These are phyloP conservation scores for Brachyalestes nurse DNA, from an alignment of 2,797 vertebrate species.

Conservation along the genomic window DNA sequence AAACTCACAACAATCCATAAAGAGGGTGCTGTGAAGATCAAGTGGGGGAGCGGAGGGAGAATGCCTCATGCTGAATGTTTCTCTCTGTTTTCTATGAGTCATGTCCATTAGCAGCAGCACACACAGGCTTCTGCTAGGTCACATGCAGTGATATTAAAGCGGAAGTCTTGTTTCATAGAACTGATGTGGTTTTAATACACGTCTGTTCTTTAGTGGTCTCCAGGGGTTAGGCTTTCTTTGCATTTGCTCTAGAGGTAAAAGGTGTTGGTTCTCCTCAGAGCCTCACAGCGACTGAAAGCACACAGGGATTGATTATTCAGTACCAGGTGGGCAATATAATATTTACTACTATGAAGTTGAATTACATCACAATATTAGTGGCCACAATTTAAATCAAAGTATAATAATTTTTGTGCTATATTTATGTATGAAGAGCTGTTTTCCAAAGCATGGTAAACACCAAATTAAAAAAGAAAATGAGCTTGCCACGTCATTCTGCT, in stretches of 20 bases:
- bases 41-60: slow-evolving; percentile 11
- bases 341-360: too few relatives aligned
- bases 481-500: too few relatives aligned
- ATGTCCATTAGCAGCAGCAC: neutral
- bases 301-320: neutral
- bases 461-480: too few relatives aligned
- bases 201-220: neutral
- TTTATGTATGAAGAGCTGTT: too few relatives aligned
- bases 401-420: too few relatives aligned
- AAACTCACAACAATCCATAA: slow-evolving; percentile 34
- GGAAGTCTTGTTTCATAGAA: neutral
- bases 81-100: slow-evolving; percentile 1
- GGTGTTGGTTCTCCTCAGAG: neutral
- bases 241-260: neutral
- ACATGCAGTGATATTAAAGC: neutral
- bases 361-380: too few relatives aligned
- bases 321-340: neutral
- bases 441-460: too few relatives aligned
- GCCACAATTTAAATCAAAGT: too few relatives aligned
- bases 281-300: neutral
- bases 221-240: neutral
- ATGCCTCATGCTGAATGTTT: slow-evolving; percentile 14
- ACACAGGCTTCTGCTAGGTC: neutral
- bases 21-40: slow-evolving; percentile 18
- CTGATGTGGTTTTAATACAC: neutral